Evolutionary conservation across 2,888 invertebrate species (phyloP).

Genomic region (Parasteatoda lunata): DNA sequence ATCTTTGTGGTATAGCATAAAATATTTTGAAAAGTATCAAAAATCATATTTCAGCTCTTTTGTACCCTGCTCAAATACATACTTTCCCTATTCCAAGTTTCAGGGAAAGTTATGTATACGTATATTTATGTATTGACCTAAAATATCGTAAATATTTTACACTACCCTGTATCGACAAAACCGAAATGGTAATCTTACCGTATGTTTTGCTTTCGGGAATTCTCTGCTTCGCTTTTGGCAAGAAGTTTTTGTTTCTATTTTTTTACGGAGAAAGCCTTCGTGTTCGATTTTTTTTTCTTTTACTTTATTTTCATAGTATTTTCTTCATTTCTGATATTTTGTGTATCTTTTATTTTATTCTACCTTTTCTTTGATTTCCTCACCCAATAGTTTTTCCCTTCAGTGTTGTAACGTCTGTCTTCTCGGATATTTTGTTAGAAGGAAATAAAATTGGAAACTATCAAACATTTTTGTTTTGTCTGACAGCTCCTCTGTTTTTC

Average conservation of each 20-base stretch:
- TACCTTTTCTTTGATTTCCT: constrained; percentile 41
- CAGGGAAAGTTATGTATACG: neutral
- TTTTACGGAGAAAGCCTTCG: constrained; percentile 18
- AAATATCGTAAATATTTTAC: constrained; percentile 54
- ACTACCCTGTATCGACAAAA: constrained; percentile 26
- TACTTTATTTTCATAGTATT: constrained; percentile 14
- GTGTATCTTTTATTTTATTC: constrained; percentile 10
- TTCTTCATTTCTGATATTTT: constrained; percentile 5
- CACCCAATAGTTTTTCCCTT: constrained; percentile 19
- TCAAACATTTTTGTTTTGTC: constrained; percentile 34
- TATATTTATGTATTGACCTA: constrained; percentile 52
- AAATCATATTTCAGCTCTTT: too few species aligned
- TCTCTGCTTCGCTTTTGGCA: constrained; percentile 14
- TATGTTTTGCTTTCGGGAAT: constrained; percentile 41
- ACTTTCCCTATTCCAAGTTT: constrained; percentile 1
- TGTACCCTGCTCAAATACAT: too few species aligned
- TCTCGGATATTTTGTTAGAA: constrained; percentile 38
- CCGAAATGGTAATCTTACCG: constrained; percentile 46
- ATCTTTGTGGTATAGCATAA: too few species aligned
- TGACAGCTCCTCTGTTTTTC: constrained; percentile 26
- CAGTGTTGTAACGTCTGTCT: constrained; percentile 19
- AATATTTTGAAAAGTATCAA: too few species aligned
- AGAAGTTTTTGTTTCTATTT: constrained; percentile 11
- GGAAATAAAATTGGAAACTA: constrained; percentile 46
- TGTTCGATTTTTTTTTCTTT: constrained; percentile 38